phyloP scores from a whole-genome alignment of 2,797 vertebrate species.

The Caiman crocodilus region DNA sequence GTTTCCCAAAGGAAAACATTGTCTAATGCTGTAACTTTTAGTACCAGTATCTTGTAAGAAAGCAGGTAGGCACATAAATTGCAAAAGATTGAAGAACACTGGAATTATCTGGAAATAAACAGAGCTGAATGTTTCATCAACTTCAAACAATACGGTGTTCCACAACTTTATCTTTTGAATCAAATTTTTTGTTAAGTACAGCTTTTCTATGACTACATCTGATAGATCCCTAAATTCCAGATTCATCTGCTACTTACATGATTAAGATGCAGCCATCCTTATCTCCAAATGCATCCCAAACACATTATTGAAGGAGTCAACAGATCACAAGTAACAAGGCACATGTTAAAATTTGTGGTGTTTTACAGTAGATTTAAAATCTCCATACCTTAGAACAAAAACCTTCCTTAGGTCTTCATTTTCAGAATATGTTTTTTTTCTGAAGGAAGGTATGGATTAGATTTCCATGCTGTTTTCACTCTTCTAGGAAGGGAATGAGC shows the following conservation, averaged over 20 bases:
- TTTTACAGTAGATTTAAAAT: neutral
- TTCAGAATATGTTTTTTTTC: neutral
- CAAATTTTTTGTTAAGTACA: neutral
- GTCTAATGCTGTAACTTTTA: slow-evolving; percentile 52
- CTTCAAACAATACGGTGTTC: neutral
- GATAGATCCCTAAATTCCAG: neutral
- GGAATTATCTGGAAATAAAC: slow-evolving; percentile 53
- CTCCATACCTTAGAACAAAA: neutral
- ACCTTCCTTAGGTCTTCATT: neutral
- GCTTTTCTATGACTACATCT: neutral
- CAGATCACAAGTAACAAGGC: neutral
- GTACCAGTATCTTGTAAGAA: slow-evolving; percentile 27
- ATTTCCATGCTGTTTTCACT: neutral
- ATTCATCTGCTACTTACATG: neutral
- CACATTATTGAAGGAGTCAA: neutral
- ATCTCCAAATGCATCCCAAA: neutral
- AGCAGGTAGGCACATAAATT: slow-evolving; percentile 23
- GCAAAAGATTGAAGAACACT: slow-evolving; percentile 2
- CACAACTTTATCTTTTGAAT: neutral
- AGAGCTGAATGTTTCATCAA: slow-evolving; percentile 18
- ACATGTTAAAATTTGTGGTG: neutral
- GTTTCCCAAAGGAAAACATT: slow-evolving; percentile 47
- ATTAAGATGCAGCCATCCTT: neutral
- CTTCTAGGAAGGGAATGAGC: neutral
- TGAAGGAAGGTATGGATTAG: neutral